Evolutionary conservation across 2,888 invertebrate genomes (phyloP).

Genomic region (Pachliopta kotzebuea): DNA sequence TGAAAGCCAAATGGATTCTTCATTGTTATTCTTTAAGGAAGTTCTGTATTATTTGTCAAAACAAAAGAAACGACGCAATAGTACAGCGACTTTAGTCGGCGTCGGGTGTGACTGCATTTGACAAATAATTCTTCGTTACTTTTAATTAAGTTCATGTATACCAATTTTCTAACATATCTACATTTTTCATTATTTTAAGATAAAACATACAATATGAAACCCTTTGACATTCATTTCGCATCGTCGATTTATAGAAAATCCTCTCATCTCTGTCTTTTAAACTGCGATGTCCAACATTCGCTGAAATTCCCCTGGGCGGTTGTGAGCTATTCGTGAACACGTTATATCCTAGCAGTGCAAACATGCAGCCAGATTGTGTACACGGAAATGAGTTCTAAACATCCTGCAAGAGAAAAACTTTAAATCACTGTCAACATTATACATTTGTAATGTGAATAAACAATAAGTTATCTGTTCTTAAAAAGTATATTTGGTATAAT

Average conservation of each 20-base stretch:
- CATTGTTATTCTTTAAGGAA: slow-evolving; percentile 38
- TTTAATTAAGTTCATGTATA: background rate
- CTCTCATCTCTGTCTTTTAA: slow-evolving; percentile 4
- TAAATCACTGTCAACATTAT: too few species aligned
- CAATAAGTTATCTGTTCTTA: too few species aligned
- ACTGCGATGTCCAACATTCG: slow-evolving; percentile 31
- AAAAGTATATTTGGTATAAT: too few species aligned
- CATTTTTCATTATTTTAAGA: too few species aligned
- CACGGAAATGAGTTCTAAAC: slow-evolving; percentile 26
- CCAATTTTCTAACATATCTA: too few species aligned
- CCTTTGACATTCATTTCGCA: background rate
- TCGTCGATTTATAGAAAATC: background rate
- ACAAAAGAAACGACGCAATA: slow-evolving; percentile 9
- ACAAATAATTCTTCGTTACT: too few species aligned
- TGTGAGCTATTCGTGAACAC: slow-evolving; percentile 38
- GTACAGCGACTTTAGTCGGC: background rate
- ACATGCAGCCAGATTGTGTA: slow-evolving; percentile 28
- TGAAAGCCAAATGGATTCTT: slow-evolving; percentile 61
- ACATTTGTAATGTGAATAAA: too few species aligned
- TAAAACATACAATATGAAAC: too few species aligned
- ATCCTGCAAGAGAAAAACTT: background rate
- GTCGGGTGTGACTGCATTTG: background rate
- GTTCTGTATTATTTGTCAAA: slow-evolving; percentile 17
- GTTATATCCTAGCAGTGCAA: slow-evolving; percentile 29
- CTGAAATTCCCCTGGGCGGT: slow-evolving; percentile 50